Evolutionary conservation across 2,888 invertebrate species (phyloP), one percentile per base, ranked within the genome.

Genomic region (Peribatodes rhomboidaria): DNA sequence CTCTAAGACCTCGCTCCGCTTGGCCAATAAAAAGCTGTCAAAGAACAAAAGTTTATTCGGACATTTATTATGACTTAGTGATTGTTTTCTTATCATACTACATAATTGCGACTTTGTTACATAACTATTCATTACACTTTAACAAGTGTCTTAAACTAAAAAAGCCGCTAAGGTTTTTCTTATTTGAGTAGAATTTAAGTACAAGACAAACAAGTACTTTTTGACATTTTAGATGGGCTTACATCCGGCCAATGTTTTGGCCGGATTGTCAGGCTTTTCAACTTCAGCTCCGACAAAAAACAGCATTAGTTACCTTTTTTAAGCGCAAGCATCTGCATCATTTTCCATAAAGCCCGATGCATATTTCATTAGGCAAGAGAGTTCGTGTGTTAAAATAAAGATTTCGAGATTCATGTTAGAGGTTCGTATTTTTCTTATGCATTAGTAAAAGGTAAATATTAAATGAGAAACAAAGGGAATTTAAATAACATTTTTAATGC

Each of bases 221-320:
- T 13, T n/a, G 37, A n/a, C 37, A 37, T 37, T 37, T n/a, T n/a
- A n/a, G 2, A 13, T 35, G 13, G 3, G 35, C 10, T 35, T 13
- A 35, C 3, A 3, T 6, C 13, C 37, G 6, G 11, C 31, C 39
- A 18, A 37, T 52, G 60, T 27, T 54, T 41, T 46, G 1, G 44
- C 53, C 57, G 52, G 62, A 63, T 53, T 16, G n/a, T 27, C 37
- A 6, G 10, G 0, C 33, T 1, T 44, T 22, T 37, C 62, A 13
- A 14, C 33, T 33, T 35, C 14, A 13, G 39, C 31, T 33, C 11
- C 22, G 49, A 49, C 46, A 35, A 59, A 64, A 64, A 62, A 64
- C 67, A 70, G 68, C 68, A 72, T 72, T 68, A 72, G 67, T 70
- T 65, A 64, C 56, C 58, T 65, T 70, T 71, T 71, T 70, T 70